Conservation (phyloP, 1,140 invertebrate genomes). For the Radopholus similis region DNA sequence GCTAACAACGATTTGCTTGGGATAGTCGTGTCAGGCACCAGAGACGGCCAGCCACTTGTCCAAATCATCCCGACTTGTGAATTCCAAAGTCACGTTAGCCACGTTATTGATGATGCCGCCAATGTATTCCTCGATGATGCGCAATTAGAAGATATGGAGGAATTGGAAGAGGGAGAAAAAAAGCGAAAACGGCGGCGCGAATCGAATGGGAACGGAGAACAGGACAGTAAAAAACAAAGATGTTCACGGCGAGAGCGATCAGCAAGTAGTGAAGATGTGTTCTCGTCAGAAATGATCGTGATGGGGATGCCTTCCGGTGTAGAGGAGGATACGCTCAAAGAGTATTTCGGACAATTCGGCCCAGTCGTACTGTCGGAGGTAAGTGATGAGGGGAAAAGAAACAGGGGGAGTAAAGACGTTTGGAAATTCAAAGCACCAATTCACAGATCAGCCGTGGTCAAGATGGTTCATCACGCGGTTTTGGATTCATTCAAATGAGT, state of each 20-base stretch:
- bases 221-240: constrained; percentile 34
- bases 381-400: constrained; percentile 25
- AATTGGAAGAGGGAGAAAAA: no score
- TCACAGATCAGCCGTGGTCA: constrained; percentile 64
- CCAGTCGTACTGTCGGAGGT: constrained; percentile 64
- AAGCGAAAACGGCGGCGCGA: neutral
- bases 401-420: neutral
- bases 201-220: constrained; percentile 23
- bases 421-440: no score
- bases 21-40: no score
- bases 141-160: no score
- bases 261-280: constrained; percentile 18
- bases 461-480: constrained; percentile 62
- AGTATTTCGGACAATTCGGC: constrained; percentile 65
- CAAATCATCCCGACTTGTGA: no score
- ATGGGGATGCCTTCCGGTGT: constrained; percentile 63
- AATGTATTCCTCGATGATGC: no score
- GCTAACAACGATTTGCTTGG: no score
- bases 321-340: constrained; percentile 62
- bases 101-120: no score
- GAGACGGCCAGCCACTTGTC: no score
- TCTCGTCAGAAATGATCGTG: constrained; percentile 54
- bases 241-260: neutral
- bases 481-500: constrained; percentile 64
- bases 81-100: no score